Base-by-base conservation (phyloP, 2,888 invertebrate genomes). In the Lasioglossum villosulum region DNA sequence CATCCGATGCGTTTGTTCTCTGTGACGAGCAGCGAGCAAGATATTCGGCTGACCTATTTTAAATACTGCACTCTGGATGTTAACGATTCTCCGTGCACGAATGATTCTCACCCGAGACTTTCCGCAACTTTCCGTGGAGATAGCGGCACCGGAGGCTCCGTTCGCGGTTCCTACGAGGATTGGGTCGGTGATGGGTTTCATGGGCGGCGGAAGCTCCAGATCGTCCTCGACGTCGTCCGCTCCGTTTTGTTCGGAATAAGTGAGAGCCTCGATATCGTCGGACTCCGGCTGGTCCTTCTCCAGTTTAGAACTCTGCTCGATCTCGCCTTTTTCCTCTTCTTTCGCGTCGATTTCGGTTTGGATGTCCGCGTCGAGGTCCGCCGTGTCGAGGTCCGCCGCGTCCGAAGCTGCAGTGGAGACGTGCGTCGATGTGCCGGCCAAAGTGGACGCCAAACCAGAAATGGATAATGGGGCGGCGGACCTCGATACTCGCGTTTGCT, bases 191-290 rank as follows among this genome's bases (percentile, higher is more conserved):
- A 98, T 98, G n/a, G 98, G 98, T 94, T 98, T 98, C 99, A 99
- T 99, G 2, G 99, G 99, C 56, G 99, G 99, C 78, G 99, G 99
- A 91, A 99, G 96, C 95, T 98, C 99, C 23, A 98, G 96, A n/a
- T 98, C 98, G 89, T 97, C 97, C 89, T 97, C 97, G 23, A 96
- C 96, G 93, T 98, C 98, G 93, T 98, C 98, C 80, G 97, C 96
- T 80, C 96, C 96, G 75, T 96, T 96, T 79, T 96, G 96, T 68
- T 96, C 95, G 81, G 96, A 93, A 90, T 90, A 94, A 85, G 92
- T 89, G 27, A 92, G 89, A 70, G 91, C 90, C 76, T 94, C 95
- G n/a, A 89, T 89, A 30, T 93, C 93, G 70, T 93, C 93, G 81
- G 91, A 88, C 56, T 89, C 93, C 88, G 95, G 93, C 94, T 95